Evolutionary conservation across 1,140 invertebrate genomes (phyloP).

Genomic region (Formica exsecta): DNA sequence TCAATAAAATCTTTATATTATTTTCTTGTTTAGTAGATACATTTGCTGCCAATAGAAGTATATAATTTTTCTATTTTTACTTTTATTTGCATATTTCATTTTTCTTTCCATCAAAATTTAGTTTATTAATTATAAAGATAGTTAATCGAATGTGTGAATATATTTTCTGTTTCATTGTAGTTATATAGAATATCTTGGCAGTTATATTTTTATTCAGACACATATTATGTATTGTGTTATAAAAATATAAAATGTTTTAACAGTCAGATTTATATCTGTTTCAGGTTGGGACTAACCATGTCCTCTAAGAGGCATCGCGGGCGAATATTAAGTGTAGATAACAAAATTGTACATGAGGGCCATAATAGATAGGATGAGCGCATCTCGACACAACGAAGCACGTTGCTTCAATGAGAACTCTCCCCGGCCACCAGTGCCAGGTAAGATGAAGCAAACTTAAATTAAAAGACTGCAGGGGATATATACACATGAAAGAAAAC

Average conservation of each 20-base stretch:
- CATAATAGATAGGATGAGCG: conserved; percentile 86
- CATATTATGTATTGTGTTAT: not conserved
- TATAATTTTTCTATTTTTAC: not conserved
- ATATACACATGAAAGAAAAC: not conserved
- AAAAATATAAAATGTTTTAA: not conserved
- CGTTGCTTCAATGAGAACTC: conserved; percentile 87
- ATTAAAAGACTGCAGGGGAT: conserved; percentile 16
- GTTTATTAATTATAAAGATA: not conserved
- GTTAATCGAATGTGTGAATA: not conserved
- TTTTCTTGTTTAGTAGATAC: not conserved
- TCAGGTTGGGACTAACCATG: conserved; percentile 86
- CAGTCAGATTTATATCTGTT: conserved; percentile 62
- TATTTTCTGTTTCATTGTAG: not conserved
- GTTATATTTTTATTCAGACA: not conserved
- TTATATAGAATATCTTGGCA: conserved; percentile 2
- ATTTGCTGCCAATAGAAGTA: not conserved
- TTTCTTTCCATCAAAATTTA: not conserved
- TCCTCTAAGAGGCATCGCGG: conserved; percentile 85
- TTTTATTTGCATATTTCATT: conserved; percentile 12
- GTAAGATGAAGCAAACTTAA: conserved; percentile 74
- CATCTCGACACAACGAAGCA: conserved; percentile 84
- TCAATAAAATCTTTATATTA: conserved; percentile 19
- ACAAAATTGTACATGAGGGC: conserved; percentile 83
- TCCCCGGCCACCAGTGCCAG: conserved; percentile 87
- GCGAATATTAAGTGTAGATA: conserved; percentile 84